Conservation (phyloP, 2,888 invertebrate genomes). For the Oegoconia quadripuncta region DNA sequence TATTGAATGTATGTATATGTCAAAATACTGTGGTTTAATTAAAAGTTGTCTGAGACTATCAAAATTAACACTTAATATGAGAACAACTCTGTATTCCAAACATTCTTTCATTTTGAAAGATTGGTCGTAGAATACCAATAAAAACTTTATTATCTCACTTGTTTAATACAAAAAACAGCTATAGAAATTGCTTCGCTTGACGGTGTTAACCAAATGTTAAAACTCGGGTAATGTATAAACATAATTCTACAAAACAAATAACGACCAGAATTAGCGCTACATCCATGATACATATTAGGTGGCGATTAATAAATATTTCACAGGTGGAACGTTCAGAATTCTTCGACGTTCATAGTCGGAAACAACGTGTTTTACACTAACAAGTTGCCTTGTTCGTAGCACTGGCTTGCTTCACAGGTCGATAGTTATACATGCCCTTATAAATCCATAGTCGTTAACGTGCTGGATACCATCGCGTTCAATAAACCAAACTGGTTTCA, state of each 20-base stretch:
- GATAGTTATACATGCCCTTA: slow-evolving; percentile 48
- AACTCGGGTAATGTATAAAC: too few relatives aligned
- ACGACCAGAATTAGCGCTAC: slow-evolving; percentile 35
- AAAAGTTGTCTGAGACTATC: too few relatives aligned
- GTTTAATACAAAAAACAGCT: too few relatives aligned
- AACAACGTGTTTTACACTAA: slow-evolving; percentile 31
- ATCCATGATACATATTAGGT: slow-evolving; percentile 39
- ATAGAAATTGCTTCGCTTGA: too few relatives aligned
- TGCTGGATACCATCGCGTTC: slow-evolving; percentile 60
- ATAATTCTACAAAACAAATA: background rate
- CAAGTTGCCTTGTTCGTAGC: slow-evolving; percentile 41
- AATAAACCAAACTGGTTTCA: slow-evolving; percentile 63
- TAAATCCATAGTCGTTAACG: slow-evolving; percentile 53
- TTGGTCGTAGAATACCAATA: too few relatives aligned
- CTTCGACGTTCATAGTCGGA: slow-evolving; percentile 35
- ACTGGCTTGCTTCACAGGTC: slow-evolving; percentile 1
- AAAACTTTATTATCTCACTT: too few relatives aligned
- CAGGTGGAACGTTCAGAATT: slow-evolving; percentile 54
- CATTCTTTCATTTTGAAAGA: too few relatives aligned
- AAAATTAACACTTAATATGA: too few relatives aligned
- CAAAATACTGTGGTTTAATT: too few relatives aligned
- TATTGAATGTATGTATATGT: too few relatives aligned
- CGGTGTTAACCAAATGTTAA: too few relatives aligned
- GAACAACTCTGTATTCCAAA: too few relatives aligned
- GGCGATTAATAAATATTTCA: slow-evolving; percentile 47